These are phyloP conservation scores for Lanistes nyassanus DNA, from an alignment of 1,140 invertebrate genomes.

Conservation along the genomic window DNA sequence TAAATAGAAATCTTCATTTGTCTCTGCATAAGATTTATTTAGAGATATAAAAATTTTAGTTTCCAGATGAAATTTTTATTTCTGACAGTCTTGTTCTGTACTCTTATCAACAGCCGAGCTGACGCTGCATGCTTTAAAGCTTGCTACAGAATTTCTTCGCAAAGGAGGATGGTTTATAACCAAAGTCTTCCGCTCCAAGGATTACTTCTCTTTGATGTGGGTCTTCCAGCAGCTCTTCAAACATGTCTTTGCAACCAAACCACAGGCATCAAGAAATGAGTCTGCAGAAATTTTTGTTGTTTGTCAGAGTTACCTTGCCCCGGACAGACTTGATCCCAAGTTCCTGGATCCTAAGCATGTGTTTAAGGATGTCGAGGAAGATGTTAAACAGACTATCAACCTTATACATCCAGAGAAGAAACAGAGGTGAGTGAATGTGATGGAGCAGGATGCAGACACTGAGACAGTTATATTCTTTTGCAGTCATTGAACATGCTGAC, in stretches of 20 bases:
- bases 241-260: conserved; percentile 91
- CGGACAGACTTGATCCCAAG: conserved; percentile 93
- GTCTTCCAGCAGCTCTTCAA: conserved; percentile 97
- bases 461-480: too few species aligned
- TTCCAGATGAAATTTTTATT: too few species aligned
- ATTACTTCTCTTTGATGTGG: conserved; percentile 95
- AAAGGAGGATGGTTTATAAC: conserved; percentile 97
- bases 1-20: too few species aligned
- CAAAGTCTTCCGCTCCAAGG: conserved; percentile 98
- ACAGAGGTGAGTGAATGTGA: conserved; percentile 46
- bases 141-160: conserved; percentile 92
- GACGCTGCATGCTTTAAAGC: conserved; percentile 90
- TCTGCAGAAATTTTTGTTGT: conserved; percentile 99
- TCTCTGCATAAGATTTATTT: too few species aligned
- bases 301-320: conserved; percentile 93
- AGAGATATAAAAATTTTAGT: too few species aligned
- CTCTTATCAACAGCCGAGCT: conserved; percentile 73
- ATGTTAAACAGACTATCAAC: conserved; percentile 68
- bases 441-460: too few species aligned
- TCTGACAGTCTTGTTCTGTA: too few species aligned
- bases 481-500: neutral
- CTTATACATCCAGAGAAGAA: conserved; percentile 64
- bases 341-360: conserved; percentile 95
- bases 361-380: conserved; percentile 90
- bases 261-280: conserved; percentile 96